Evolutionary conservation across 2,797 vertebrate genomes (phyloP), one percentile per base, ranked within the genome.

Genomic region (Pygocentrus nattereri): DNA sequence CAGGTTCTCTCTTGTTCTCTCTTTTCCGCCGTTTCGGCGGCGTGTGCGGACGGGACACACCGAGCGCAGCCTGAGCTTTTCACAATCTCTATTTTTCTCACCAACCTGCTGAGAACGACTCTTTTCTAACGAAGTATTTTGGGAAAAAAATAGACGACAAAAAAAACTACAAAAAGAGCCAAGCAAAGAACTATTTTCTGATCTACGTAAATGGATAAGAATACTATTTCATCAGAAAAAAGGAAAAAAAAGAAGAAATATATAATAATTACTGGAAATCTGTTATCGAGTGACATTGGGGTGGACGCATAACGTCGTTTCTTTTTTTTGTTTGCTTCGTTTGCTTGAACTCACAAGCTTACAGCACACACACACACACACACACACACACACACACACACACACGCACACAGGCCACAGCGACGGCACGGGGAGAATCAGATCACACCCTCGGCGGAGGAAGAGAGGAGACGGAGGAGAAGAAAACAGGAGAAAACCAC

Each of bases 71-170:
- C 74, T 80, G 91, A 91, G 89, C 90, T 85, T 92, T 88, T 92
- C 94, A 92, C 93, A 91, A 89, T 94, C 91, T 95, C 93, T 95
- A 94, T 95, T 95, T 95, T 95, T 94, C 93, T 94, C 91, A 92
- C 91, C 87, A 87, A 82, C 72, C 87, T 85, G 90, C 91, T 78
- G 87, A 94, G 91, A 93, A 91, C 18, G 75, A 91, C 89, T 93
- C 93, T 93, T 94, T 93, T 90, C 87, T 89, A 91, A 94, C 67
- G 79, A 90, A 93, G 90, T 95, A 95, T 95, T 95, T 95, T 94
- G 92, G 86, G 92, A 90, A 94, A 92, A 93, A 94, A 95, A 93
- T 87, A 91, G 87, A 81, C 34, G 58, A 74, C 72, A 71, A 82
- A 87, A 82, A 87, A 75, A 82, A 93, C 31, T 59, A 87, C 79